Evolutionary conservation across 2,113 vertebrate genomes (phyloP), one percentile per base, ranked within the genome.

Genomic region (Pedionomus torquatus): DNA sequence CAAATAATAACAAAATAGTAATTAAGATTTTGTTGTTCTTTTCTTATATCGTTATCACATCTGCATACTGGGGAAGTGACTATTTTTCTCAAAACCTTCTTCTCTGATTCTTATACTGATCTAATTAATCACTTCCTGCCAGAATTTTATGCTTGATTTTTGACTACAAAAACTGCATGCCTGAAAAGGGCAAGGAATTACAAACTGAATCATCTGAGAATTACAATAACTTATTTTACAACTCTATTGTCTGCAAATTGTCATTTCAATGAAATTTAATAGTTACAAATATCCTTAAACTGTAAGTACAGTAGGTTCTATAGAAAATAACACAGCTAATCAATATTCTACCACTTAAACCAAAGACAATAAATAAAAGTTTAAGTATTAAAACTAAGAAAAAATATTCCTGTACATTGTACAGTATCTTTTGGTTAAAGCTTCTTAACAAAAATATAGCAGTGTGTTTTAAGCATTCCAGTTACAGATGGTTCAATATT

Each of bases 371-470:
- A 97, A 97, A 97, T 96, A 97, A 78, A 87, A 64, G 82, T 54
- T 54, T 46, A 93, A 95, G 76, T 95, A 61, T 82, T 96, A 93
- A 93, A 95, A 48, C 63, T 92, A 70, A 75, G 87, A 94, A 95
- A 86, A 96, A 66, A 89, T 82, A 95, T 90, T 97, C 69, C 88
- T 89, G 81, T 92, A 92, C 77, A 92, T 75, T 95, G 92, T 93
- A 94, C 80, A 83, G 89, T 93, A 93, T 74, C 74, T 94, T 92
- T 94, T 91, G 72, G 79, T 94, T 96, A 97, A 97, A 97, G 94
- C 64, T 89, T 90, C 93, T 96, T 97, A 92, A 93, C 91, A 96
- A 97, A 97, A 98, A 98, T 96, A 91, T 71, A 91, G 63, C 44
- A 44, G 83, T 58, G 43, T 55, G 30, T 91, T 96, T 79, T 97